Evolutionary conservation across 2,113 vertebrate genomes (phyloP), one percentile per base, ranked within the genome.

Genomic region (Propithecus coquereli): DNA sequence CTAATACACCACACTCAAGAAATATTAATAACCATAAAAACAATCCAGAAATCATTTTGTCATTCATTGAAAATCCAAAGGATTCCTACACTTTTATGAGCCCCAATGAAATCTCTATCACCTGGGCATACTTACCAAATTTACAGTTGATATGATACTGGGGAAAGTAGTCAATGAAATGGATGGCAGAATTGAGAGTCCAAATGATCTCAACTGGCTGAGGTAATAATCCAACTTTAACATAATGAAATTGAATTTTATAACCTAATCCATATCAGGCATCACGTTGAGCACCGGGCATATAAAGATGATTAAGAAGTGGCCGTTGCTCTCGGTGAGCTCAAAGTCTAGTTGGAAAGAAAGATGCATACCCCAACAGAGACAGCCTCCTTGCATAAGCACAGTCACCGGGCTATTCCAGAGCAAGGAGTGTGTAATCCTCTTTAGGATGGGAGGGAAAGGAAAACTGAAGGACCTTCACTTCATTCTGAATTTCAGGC

Each of bases 21-120:
- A 95, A 89, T 71, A 54, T 20, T 45, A 93, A 74, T 57, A 74
- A 66, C 30, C 47, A 83, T 27, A 59, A 79, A 79, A 85, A 66
- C 12, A 8, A 77, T 76, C 70, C 88, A 71, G 79, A 95, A 83
- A 87, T 71, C 71, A 88, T 96, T 87, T 90, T 90, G 32, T 79
- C 54, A 90, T 20, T 25, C 43, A 74, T 34, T 74, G 47, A 23
- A 96, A n/a, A 80, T 52, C 59, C 40, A 82, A 74, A 37, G 30
- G 17, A 47, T n/a, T 32, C 16, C 27, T 25, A 11, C 65, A 66
- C 30, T 91, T 91, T 68, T 77, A 66, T 9, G 45, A 54, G n/a
- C 12, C 86, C 81, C 40, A 20, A 14, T 84, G 68, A 96, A 81
- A 54, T 81, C 87, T 84, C 76, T n/a, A 45, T 87, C 86, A 90